Evolutionary conservation across 2,797 vertebrate genomes (phyloP), one percentile per base, ranked within the genome.

Genomic region (Gila robusta): DNA sequence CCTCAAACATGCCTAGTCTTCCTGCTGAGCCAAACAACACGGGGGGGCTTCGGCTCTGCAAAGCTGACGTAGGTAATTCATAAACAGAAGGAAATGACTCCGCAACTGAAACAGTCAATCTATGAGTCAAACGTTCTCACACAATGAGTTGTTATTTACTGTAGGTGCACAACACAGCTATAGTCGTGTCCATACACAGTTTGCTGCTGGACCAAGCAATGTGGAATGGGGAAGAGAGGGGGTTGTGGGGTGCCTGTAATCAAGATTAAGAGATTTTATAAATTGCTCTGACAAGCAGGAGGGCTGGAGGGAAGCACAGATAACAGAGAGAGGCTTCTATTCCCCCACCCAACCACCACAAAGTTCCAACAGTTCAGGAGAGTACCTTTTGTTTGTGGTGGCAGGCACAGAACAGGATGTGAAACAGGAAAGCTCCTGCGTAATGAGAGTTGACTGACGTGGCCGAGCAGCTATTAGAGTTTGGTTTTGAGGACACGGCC

Each of bases 371-470:
- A n/a, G 52, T 83, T 74, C 26, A 12, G 26, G 62, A 74, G 62
- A 85, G 62, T 80, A 86, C 90, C 89, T 89, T 77, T 77, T 93
- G 91, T 94, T 94, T 94, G 92, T 83, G 6, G 37, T 90, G 86
- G 62, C 69, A 84, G 82, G 39, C 32, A 71, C 66, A 80, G 84
- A 93, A 89, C 93, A 93, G 93, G 95, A 95, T 88, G 87, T 89
- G n/a, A 84, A 89, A 78, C 88, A 88, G 91, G 90, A 92, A 89
- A 79, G 54, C 37, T 73, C 54, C n/a, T 56, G n/a, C 2, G 76
- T 74, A 79, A 81, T 39, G 82, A 11, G 47, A 77, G 86, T 8
- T 35, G 41, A 82, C 37, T 89, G 88, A 88, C 73, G 74, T 84
- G 90, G 88, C 83, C 21, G 23, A 17, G 44, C 39, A 16, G 26